A percentile compares a stretch with the other conserved stretches of the same genome.
phyloP scores from a whole-genome alignment of 2,113 vertebrate genomes.

The Macrotis lagotis region DNA sequence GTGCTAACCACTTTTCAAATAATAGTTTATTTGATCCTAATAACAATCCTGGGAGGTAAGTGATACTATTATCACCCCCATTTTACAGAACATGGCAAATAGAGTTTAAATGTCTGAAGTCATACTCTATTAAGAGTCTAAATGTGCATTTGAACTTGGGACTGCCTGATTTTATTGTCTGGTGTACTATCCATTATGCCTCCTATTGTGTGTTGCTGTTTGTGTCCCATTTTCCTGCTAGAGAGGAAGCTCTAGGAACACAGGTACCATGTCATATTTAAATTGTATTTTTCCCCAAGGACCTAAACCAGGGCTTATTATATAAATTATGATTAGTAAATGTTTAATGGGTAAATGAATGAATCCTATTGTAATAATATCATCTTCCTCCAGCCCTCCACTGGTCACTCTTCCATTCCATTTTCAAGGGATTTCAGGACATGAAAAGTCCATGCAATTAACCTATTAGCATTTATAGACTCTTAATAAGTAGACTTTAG shows the following conservation, averaged over 20 bases:
- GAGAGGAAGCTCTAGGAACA: background rate
- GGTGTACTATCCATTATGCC: background rate
- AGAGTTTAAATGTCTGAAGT: background rate
- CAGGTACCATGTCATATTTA: background rate
- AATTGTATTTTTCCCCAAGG: background rate
- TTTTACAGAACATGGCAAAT: background rate
- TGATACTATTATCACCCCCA: background rate
- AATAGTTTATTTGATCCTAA: background rate
- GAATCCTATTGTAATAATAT: background rate
- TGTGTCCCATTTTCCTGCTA: background rate
- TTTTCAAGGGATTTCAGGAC: too few species aligned
- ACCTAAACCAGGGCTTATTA: background rate
- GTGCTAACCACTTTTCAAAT: background rate
- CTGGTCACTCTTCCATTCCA: background rate
- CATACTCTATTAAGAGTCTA: background rate
- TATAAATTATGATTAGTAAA: background rate
- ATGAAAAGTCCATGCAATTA: background rate
- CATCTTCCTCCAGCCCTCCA: background rate
- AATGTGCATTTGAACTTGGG: background rate
- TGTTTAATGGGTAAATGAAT: background rate
- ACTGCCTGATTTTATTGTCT: background rate
- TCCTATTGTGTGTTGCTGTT: background rate
- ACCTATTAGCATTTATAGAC: background rate
- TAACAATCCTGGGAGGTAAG: background rate
- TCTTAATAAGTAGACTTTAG: background rate